Percentiles rank a stretch among this genome's conserved stretches.
These are phyloP conservation scores for Channa striata DNA, from an alignment of 2,797 vertebrate genomes.

Conservation along the genomic window DNA sequence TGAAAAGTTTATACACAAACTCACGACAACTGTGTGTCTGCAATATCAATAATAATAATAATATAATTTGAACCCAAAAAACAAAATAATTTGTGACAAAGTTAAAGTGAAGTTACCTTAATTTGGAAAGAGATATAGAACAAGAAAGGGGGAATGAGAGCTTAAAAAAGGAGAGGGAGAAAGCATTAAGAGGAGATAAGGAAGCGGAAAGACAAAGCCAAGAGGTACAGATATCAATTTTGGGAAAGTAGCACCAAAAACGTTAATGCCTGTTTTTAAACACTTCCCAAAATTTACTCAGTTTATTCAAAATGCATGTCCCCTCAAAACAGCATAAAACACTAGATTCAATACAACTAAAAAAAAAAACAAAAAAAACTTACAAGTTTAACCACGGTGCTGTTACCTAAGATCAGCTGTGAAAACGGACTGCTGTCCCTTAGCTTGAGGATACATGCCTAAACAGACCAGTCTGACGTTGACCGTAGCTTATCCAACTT, in stretches of 20 bases:
- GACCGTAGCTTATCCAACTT: slow-evolving; percentile 60
- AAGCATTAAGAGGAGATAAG: slow-evolving; percentile 27
- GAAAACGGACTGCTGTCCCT: slow-evolving; percentile 42
- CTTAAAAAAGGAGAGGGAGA: slow-evolving; percentile 12
- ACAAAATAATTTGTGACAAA: slow-evolving; percentile 80
- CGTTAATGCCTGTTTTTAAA: slow-evolving; percentile 83
- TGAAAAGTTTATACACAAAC: slow-evolving; percentile 89
- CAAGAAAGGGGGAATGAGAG: slow-evolving; percentile 25
- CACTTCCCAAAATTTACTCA: slow-evolving; percentile 80
- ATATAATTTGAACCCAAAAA: slow-evolving; percentile 81
- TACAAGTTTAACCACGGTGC: slow-evolving; percentile 71
- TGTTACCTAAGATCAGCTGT: slow-evolving; percentile 62
- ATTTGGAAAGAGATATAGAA: slow-evolving; percentile 64
- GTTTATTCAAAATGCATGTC: slow-evolving; percentile 76
- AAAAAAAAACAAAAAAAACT: slow-evolving; percentile 65
- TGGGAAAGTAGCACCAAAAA: slow-evolving; percentile 90
- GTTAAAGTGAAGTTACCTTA: slow-evolving; percentile 85
- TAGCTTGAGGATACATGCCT: slow-evolving; percentile 44
- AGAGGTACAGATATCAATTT: slow-evolving; percentile 77
- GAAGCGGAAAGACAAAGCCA: slow-evolving; percentile 50
- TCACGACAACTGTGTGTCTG: slow-evolving; percentile 84
- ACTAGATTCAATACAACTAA: slow-evolving; percentile 76
- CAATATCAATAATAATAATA: slow-evolving; percentile 86
- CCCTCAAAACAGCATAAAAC: slow-evolving; percentile 75
- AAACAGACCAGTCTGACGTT: slow-evolving; percentile 47